Percentiles rank a stretch among this genome's conserved stretches.
phyloP scores from a whole-genome alignment of 2,797 vertebrate genomes.

The Rhinichthys osculus region DNA sequence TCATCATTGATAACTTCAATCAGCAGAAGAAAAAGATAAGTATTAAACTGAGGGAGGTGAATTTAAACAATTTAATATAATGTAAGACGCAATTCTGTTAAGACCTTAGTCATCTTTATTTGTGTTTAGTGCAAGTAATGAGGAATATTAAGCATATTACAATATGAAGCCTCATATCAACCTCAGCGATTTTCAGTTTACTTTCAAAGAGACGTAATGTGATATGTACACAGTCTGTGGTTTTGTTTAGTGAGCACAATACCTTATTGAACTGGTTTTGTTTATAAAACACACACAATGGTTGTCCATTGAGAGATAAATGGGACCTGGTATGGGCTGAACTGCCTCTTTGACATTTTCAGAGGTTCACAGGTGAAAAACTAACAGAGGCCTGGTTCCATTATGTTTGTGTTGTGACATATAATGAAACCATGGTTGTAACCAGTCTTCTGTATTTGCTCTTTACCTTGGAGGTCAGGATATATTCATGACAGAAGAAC shows the following conservation, averaged over 20 bases:
- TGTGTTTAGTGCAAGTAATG: background rate
- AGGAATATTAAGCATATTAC: background rate
- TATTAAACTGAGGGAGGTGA: constrained; percentile 25
- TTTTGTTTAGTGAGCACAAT: constrained; percentile 26
- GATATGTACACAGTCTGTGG: background rate
- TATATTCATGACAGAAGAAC: constrained; percentile 99
- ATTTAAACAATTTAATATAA: background rate
- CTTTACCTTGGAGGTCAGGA: constrained; percentile 98
- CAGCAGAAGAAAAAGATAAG: constrained; percentile 99
- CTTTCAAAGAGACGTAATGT: background rate
- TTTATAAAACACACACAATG: constrained; percentile 27
- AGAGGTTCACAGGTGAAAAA: constrained; percentile 41
- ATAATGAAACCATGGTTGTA: constrained; percentile 68
- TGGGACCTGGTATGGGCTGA: background rate
- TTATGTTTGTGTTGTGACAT: constrained; percentile 4
- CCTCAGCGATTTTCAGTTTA: background rate
- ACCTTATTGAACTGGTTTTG: constrained; percentile 25
- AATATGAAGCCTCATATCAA: background rate
- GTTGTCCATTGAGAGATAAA: constrained; percentile 7
- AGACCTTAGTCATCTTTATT: background rate
- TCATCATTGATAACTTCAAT: constrained; percentile 99
- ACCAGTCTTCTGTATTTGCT: constrained; percentile 64
- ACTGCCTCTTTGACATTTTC: constrained; percentile 32
- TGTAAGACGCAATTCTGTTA: background rate
- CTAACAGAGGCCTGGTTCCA: constrained; percentile 11